A percentile compares a stretch with the other conserved stretches of the same genome.
Conservation (phyloP, 1,140 invertebrate species). For the Hycleus phaleratus region DNA sequence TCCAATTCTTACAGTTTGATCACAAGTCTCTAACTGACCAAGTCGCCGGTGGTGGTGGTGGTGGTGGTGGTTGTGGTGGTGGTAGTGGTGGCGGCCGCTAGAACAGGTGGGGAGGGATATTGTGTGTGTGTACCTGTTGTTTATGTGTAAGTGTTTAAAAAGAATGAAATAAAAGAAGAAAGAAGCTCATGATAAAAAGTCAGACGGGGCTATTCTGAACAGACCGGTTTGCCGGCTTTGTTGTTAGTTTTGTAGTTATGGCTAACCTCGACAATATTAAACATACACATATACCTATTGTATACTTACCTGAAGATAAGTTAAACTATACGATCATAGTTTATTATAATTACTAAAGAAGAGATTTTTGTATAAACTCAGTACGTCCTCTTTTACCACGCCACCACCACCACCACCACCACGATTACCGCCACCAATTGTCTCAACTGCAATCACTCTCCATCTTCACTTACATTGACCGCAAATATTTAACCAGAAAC, state of each 20-base stretch:
- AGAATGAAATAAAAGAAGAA: conserved; percentile 34
- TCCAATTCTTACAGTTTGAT: not conserved
- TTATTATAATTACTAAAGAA: conserved; percentile 19
- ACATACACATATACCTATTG: too few species aligned
- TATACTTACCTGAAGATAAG: too few species aligned
- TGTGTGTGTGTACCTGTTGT: too few species aligned
- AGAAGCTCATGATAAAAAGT: conserved; percentile 32
- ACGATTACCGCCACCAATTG: too few species aligned
- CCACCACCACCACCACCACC: too few species aligned
- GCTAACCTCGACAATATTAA: conserved; percentile 18
- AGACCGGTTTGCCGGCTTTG: conserved; percentile 22
- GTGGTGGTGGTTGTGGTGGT: too few species aligned
- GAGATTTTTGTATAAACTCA: too few species aligned
- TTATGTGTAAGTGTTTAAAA: not conserved
- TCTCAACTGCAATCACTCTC: too few species aligned
- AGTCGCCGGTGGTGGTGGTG: not conserved
- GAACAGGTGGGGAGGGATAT: conserved; percentile 14
- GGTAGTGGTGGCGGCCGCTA: not conserved
- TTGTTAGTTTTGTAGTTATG: not conserved
- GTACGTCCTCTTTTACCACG: too few species aligned
- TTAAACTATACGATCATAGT: conserved; percentile 16
- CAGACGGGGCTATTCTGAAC: conserved; percentile 18
- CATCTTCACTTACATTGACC: too few species aligned
- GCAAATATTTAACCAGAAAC: too few species aligned
- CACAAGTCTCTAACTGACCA: conserved; percentile 16